phyloP scores from a whole-genome alignment of 2,888 invertebrate species.

The Netelia inedita region DNA sequence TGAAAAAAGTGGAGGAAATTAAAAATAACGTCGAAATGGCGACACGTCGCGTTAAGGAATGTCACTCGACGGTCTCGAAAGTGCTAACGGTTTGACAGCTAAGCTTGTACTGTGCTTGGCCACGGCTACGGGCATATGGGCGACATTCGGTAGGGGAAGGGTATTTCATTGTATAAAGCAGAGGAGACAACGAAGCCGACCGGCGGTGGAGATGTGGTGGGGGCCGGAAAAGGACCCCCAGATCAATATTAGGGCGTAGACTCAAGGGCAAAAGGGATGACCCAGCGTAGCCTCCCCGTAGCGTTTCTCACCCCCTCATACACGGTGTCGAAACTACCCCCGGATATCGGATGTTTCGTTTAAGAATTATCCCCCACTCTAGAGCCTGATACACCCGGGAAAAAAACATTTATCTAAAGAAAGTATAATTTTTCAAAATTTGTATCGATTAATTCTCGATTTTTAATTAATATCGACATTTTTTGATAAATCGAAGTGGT shows the following conservation, averaged over 20 bases:
- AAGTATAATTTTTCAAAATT: neutral
- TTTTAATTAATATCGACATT: neutral
- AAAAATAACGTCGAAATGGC: neutral
- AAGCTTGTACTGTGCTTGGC: slow-evolving; percentile 77
- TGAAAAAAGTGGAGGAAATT: neutral
- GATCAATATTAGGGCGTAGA: slow-evolving; percentile 84
- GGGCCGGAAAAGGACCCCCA: slow-evolving; percentile 75
- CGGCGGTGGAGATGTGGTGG: slow-evolving; percentile 67
- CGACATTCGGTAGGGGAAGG: slow-evolving; percentile 72
- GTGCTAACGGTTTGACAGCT: slow-evolving; percentile 81
- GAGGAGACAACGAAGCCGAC: slow-evolving; percentile 67
- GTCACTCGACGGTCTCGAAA: slow-evolving; percentile 69
- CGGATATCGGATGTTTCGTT: slow-evolving; percentile 40
- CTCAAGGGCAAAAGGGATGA: slow-evolving; percentile 81
- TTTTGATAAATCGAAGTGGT: neutral
- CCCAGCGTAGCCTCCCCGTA: slow-evolving; percentile 66
- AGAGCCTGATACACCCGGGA: neutral
- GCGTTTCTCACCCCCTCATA: slow-evolving; percentile 20
- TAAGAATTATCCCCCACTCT: slow-evolving; percentile 33
- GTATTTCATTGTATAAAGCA: slow-evolving; percentile 55
- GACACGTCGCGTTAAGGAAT: slow-evolving; percentile 43
- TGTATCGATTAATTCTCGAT: neutral
- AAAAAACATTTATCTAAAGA: slow-evolving; percentile 13
- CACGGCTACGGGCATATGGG: slow-evolving; percentile 78
- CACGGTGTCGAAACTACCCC: neutral